Evolutionary conservation across 2,888 invertebrate species (phyloP).

Genomic region (Chymomyza amoena): DNA sequence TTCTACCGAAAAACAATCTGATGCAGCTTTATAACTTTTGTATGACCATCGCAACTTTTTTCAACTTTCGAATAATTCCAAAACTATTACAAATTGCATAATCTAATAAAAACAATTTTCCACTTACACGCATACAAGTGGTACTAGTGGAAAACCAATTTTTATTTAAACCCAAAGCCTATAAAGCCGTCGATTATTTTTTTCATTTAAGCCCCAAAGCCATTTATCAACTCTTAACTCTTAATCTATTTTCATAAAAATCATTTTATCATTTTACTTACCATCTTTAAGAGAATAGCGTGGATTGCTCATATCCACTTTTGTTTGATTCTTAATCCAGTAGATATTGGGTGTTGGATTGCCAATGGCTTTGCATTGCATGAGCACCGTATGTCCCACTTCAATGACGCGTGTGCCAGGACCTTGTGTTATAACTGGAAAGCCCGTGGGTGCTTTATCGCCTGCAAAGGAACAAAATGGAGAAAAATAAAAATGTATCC

Average conservation of each 20-base stretch:
- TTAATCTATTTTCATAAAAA: not conserved
- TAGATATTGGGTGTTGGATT: constrained; percentile 89
- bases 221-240: not conserved
- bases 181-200: not conserved
- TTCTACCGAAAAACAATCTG: too few relatives aligned
- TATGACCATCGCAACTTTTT: not conserved
- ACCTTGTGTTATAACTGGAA: constrained; percentile 92
- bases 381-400: constrained; percentile 93
- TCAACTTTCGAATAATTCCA: not conserved
- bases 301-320: constrained; percentile 90
- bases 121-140: too few relatives aligned
- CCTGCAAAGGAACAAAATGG: constrained; percentile 79
- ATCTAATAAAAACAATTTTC: too few relatives aligned
- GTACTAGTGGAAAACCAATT: too few relatives aligned
- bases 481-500: constrained; percentile 3
- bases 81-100: too few relatives aligned
- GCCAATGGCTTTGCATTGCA: constrained; percentile 93
- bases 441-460: constrained; percentile 93
- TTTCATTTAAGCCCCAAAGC: not conserved
- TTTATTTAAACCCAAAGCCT: not conserved
- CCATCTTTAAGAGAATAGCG: constrained; percentile 91
- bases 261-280: constrained; percentile 76
- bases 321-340: constrained; percentile 96
- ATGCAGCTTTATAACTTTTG: too few relatives aligned
- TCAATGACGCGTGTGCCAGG: constrained; percentile 97